Conservation (phyloP, 2,113 vertebrate genomes). For the Penelope pileata region DNA sequence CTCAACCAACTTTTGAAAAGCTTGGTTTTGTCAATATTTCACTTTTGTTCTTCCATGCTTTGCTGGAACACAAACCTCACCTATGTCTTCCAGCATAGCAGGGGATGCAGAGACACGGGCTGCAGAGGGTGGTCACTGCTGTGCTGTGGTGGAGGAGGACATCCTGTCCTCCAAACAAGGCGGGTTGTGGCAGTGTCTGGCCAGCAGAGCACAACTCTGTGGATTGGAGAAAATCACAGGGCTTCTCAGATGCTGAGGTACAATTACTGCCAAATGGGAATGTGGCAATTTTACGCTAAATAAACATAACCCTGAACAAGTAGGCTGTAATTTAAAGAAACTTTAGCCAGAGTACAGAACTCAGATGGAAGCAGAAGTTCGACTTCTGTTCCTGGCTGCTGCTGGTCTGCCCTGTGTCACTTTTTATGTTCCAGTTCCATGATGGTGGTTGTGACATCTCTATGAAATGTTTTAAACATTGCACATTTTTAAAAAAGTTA, state of each 20-base stretch:
- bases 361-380: background rate
- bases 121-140: background rate
- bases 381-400: background rate
- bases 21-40: background rate
- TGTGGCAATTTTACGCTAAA: background rate
- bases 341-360: background rate
- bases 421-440: rapidly evolving
- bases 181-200: background rate
- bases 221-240: background rate
- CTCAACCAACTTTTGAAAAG: background rate
- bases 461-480: background rate
- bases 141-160: background rate
- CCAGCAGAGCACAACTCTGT: background rate
- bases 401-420: background rate
- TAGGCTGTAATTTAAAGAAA: background rate
- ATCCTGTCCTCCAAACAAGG: too few relatives aligned
- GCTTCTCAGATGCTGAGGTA: background rate
- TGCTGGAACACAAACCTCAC: background rate
- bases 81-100: background rate
- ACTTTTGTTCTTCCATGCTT: background rate
- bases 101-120: background rate
- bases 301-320: background rate
- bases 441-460: background rate
- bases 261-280: background rate
- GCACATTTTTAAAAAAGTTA: background rate